Percentiles rank a stretch among this genome's conserved stretches.
These are phyloP conservation scores for Drosophila hamatofila DNA, from an alignment of 2,888 invertebrate species.

Conservation along the genomic window DNA sequence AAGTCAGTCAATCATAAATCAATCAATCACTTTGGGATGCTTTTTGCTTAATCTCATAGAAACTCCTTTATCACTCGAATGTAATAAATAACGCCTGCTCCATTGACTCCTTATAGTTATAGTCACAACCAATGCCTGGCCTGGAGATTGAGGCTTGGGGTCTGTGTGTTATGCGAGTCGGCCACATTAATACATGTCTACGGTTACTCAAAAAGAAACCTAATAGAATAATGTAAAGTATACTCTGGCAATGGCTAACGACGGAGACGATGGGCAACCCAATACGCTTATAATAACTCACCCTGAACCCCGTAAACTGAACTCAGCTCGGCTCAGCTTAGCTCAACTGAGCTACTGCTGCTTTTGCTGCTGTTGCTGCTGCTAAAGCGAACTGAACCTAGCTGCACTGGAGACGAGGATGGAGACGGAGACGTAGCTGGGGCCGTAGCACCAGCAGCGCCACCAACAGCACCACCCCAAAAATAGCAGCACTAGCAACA, in stretches of 20 bases:
- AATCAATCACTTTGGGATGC: neutral
- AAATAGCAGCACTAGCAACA: conserved; percentile 60
- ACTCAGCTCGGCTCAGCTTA: conserved; percentile 55
- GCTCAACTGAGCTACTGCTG: conserved; percentile 29
- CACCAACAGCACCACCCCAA: conserved; percentile 65
- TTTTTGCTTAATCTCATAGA: neutral
- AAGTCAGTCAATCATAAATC: neutral
- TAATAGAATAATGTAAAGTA: conserved; percentile 82
- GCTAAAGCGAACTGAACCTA: conserved; percentile 67
- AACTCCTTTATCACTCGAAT: neutral
- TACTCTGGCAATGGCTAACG: conserved; percentile 69
- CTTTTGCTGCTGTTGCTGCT: conserved; percentile 28
- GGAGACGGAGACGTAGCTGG: conserved; percentile 26
- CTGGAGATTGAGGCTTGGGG: neutral
- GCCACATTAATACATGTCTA: conserved; percentile 77
- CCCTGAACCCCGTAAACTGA: conserved; percentile 79
- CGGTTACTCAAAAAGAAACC: conserved; percentile 77
- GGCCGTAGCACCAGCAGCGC: conserved; percentile 40
- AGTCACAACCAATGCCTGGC: neutral
- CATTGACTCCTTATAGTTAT: neutral
- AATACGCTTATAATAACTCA: conserved; percentile 80
- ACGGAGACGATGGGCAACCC: conserved; percentile 71
- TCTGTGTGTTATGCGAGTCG: conserved; percentile 60
- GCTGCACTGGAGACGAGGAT: conserved; percentile 52
- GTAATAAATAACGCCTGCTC: neutral